phyloP scores from a whole-genome alignment of 2,113 vertebrate genomes.

The Sterna hirundo region DNA sequence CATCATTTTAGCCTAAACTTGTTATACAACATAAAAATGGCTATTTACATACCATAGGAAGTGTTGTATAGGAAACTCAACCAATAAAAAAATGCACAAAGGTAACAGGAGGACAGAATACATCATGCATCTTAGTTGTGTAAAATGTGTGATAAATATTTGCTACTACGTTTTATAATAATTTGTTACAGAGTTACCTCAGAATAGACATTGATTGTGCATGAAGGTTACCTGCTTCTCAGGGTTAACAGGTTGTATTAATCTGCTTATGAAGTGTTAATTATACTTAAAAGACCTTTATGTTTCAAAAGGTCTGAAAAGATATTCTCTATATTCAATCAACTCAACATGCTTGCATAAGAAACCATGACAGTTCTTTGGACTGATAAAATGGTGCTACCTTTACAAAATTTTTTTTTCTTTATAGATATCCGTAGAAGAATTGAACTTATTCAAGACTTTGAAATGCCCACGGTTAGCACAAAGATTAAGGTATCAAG shows the following conservation, averaged over 20 bases:
- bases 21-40: neutral
- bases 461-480: conserved; percentile 96
- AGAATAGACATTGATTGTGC: neutral
- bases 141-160: neutral
- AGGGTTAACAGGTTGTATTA: neutral
- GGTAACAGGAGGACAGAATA: neutral
- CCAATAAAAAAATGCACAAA: neutral
- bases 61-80: neutral
- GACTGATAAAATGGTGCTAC: neutral
- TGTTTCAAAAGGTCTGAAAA: neutral
- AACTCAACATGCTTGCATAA: neutral
- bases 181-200: neutral
- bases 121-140: neutral
- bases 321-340: neutral
- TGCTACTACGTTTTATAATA: neutral
- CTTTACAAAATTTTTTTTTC: neutral
- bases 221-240: neutral
- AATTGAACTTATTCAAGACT: conserved; percentile 98
- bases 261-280: neutral
- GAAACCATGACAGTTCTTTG: accelerated
- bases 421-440: conserved; percentile 88
- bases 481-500: conserved; percentile 91
- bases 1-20: neutral
- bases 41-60: neutral
- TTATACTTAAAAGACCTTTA: neutral